Base-by-base conservation (phyloP, 2,888 invertebrate genomes). In the Tupiocoris notatus region DNA sequence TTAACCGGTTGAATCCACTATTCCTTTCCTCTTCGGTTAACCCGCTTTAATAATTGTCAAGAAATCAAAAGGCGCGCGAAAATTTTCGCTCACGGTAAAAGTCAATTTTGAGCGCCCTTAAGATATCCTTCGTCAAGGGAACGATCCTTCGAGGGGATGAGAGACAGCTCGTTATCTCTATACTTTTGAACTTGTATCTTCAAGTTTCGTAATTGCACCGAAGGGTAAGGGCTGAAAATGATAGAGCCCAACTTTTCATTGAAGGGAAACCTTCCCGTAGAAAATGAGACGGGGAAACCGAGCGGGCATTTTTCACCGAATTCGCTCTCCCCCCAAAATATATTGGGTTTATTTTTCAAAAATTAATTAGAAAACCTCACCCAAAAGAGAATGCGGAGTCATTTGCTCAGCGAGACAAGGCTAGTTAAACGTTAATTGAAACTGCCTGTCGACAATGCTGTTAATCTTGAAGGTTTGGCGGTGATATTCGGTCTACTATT, bases 301-400 rank as follows among this genome's bases (percentile, higher is more conserved):
- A 9, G 21, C 21, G 22, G 7, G 2, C 64, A 18, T 9, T 9
- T 22, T 24, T 16, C n/a, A 18, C 17, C 24, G 1, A 24, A 39
- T n/a, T n/a, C n/a, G n/a, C n/a, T n/a, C n/a, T 21, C 22, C 23
- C 23, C n/a, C 2, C 1, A 23, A 23, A 23, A 6, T 6, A 24
- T 39, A 65, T 65, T 39, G 65, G 20, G 65, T n/a, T 39, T 25
- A 65, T 25, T 65, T 39, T 65, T 65, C 65, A 65, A 65, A n/a
- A 39, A 65, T 39, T 65, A 65, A 25, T 39, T 65, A 65, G 17
- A 17, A 18, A 65, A 65, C 39, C 39, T 12, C 12, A 12, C n/a
- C n/a, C n/a, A n/a, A n/a, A n/a, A n/a, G n/a, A n/a, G n/a, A n/a
- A n/a, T n/a, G n/a, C n/a, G n/a, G n/a, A n/a, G n/a, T n/a, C n/a